Evolutionary conservation across 2,888 invertebrate genomes (phyloP), one percentile per base, ranked within the genome.

Genomic region (Clostera curtula): DNA sequence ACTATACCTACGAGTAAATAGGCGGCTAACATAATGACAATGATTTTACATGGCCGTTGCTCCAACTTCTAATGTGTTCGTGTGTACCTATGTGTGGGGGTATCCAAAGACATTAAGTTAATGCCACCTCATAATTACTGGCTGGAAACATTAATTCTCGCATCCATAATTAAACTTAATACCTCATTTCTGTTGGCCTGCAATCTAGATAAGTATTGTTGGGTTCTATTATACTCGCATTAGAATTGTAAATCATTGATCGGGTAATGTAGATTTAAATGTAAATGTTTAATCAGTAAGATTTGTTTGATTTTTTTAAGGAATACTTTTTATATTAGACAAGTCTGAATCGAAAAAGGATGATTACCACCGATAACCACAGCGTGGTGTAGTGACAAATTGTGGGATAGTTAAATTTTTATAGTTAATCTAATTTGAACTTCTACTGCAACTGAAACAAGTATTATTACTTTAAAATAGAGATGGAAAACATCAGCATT

Each of bases 101-200:
- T 49, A 40, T 31, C 65, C 68, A 71, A 76, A 80, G 77, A 76
- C 80, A 82, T 82, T 77, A 77, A 80, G 56, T 76, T 80, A 82
- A 82, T 77, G 75, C 70, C 75, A 71, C 75, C 79, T 77, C 76
- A 82, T 82, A 82, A 82, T 82, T 80, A 80, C 80, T 74, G 63
- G 68, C 66, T 68, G 66, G 70, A 57, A 65, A 64, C 79, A 80
- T 82, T 82, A 79, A 82, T 82, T 75, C 82, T 67, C 77, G 73
- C 72, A 73, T 79, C 77, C 73, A 79, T 82, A 80, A 82, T 82
- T 79, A 74, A 77, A 76, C 79, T 74, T 77, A 76, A 77, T 77
- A 73, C 74, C 70, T 75, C 68, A 75, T 76, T 76, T 70, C 76
- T 72, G 73, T 68, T 67, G 67, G 69, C 71, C 73, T 70, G 72